Conservation (phyloP, 2,113 vertebrate genomes). For the Burhinus bistriatus region DNA sequence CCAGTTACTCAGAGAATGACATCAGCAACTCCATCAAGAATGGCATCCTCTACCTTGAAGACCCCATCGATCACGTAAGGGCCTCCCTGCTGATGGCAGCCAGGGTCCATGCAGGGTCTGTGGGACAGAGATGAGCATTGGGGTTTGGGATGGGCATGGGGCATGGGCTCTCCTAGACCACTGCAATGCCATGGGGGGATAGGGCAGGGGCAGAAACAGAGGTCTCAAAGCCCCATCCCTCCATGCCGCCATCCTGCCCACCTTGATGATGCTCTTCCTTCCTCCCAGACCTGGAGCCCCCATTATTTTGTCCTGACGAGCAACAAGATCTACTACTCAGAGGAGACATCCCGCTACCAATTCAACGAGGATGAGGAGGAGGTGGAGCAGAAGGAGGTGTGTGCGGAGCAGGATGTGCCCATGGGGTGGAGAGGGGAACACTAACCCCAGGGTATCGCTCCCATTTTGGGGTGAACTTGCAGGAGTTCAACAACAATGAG, state of each 20-base stretch:
- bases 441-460: neutral
- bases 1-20: constrained; percentile 86
- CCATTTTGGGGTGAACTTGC: neutral
- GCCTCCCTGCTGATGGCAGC: neutral
- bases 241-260: neutral
- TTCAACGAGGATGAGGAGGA: constrained; percentile 85
- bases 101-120: neutral
- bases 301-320: constrained; percentile 88
- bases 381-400: constrained; percentile 79
- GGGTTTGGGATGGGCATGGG: neutral
- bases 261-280: neutral
- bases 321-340: constrained; percentile 88
- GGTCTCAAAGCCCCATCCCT: neutral
- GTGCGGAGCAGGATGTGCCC: rapidly evolving
- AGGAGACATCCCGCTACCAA: constrained; percentile 85
- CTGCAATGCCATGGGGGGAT: rapidly evolving
- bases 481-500: constrained; percentile 89
- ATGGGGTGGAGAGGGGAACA: rapidly evolving
- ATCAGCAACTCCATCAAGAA: constrained; percentile 90
- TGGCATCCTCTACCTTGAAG: constrained; percentile 86
- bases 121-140: neutral
- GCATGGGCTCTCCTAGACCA: neutral
- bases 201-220: neutral
- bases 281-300: constrained; percentile 82
- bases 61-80: constrained; percentile 85